Percentiles rank a stretch among this genome's conserved stretches.
Evolutionary conservation across 2,797 vertebrate genomes (phyloP).

Genomic region (Nannoperca obscura): DNA sequence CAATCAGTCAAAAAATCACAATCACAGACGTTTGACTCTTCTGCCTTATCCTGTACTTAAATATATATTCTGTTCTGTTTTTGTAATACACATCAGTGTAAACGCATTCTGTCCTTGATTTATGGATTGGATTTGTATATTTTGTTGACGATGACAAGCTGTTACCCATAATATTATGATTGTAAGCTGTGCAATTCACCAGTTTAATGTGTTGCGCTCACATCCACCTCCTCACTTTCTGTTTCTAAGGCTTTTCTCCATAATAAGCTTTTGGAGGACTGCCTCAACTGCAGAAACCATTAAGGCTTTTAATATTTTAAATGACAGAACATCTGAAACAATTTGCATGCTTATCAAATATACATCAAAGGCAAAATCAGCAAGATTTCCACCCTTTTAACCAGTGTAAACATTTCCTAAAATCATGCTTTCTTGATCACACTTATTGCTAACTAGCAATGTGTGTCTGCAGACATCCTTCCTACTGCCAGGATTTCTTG

Average conservation of each 20-base stretch:
- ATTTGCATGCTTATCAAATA: too few relatives aligned
- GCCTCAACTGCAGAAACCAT: neutral
- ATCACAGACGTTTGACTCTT: too few relatives aligned
- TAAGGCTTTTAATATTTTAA: neutral
- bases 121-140: neutral
- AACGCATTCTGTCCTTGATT: neutral
- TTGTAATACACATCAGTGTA: neutral
- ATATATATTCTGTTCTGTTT: neutral
- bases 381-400: too few relatives aligned
- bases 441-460: neutral
- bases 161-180: neutral
- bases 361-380: too few relatives aligned
- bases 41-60: neutral
- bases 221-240: too few relatives aligned
- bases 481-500: neutral
- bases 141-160: neutral
- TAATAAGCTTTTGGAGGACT: neutral
- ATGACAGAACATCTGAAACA: neutral
- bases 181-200: neutral
- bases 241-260: too few relatives aligned
- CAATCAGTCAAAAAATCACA: too few relatives aligned
- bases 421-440: too few relatives aligned
- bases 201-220: too few relatives aligned
- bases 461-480: slow-evolving; percentile 7
- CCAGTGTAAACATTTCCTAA: too few relatives aligned